Evolutionary conservation across 1,140 invertebrate genomes (phyloP).

Genomic region (Trachelipus rathkii): DNA sequence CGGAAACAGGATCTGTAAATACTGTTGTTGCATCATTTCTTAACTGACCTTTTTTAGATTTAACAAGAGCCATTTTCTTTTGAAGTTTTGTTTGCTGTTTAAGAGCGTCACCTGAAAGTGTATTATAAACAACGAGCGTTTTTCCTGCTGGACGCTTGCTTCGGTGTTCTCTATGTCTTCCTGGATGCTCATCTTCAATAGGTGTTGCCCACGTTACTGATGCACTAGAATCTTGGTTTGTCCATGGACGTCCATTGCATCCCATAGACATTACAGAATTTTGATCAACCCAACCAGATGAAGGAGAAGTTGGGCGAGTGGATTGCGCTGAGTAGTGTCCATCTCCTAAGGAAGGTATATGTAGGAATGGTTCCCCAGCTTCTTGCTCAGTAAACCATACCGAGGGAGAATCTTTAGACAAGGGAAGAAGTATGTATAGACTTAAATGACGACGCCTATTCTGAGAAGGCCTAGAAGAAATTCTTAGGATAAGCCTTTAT

Average conservation of each 20-base stretch:
- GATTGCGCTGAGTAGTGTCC: neutral
- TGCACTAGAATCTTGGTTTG: conserved; percentile 29
- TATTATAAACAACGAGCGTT: conserved; percentile 44
- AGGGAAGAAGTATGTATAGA: conserved; percentile 20
- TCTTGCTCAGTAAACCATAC: conserved; percentile 6
- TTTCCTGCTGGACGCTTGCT: conserved; percentile 36
- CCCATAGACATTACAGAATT: conserved; percentile 8
- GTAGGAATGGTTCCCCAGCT: neutral
- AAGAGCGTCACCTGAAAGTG: conserved; percentile 41
- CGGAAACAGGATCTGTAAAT: conserved; percentile 40
- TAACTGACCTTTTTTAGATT: conserved; percentile 25
- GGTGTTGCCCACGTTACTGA: conserved; percentile 25
- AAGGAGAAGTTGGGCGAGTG: neutral
- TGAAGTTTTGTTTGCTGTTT: conserved; percentile 41
- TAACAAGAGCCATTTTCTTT: conserved; percentile 38
- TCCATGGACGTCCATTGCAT: conserved; percentile 19
- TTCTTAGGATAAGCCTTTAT: no score
- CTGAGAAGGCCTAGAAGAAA: neutral
- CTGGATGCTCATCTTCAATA: conserved; percentile 8
- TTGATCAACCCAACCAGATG: neutral
- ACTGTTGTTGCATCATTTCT: conserved; percentile 33
- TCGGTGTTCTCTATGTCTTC: neutral
- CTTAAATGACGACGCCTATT: conserved; percentile 26
- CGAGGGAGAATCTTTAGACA: conserved; percentile 16
- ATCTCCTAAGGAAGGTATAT: neutral